Conservation (phyloP, 2,888 invertebrate genomes). For the Maniola hyperantus region DNA sequence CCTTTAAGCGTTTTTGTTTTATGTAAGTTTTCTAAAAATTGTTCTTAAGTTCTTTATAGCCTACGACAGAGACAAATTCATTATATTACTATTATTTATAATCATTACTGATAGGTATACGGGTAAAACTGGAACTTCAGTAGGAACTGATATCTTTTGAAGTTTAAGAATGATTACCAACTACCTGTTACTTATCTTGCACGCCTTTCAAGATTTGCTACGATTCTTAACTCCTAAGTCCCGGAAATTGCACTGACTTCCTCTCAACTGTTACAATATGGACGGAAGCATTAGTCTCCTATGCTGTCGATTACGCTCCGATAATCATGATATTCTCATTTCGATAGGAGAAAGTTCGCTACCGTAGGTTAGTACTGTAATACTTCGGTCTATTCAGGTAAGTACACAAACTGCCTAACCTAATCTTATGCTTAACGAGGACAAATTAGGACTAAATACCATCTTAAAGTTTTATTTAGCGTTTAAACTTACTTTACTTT, state of each 20-base stretch:
- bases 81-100: neutral
- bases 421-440: neutral
- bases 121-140: neutral
- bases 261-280: slow-evolving; percentile 48
- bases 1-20: neutral
- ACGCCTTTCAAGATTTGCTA: slow-evolving; percentile 32
- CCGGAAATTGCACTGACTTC: slow-evolving; percentile 56
- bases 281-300: slow-evolving; percentile 64
- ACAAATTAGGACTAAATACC: neutral
- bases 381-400: neutral
- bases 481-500: too few relatives aligned
- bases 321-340: slow-evolving; percentile 69
- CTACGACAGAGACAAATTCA: neutral
- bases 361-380: slow-evolving; percentile 37
- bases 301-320: slow-evolving; percentile 67
- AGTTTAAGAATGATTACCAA: slow-evolving; percentile 14
- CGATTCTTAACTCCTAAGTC: slow-evolving; percentile 40
- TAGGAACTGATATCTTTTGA: neutral
- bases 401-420: neutral
- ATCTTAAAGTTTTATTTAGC: too few relatives aligned
- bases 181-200: slow-evolving; percentile 32
- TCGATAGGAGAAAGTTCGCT: slow-evolving; percentile 66
- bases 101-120: neutral
- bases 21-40: neutral
- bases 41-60: neutral